These are phyloP conservation scores for Philypnodon macrostomus DNA, from an alignment of 2,797 vertebrate species.

Conservation along the genomic window DNA sequence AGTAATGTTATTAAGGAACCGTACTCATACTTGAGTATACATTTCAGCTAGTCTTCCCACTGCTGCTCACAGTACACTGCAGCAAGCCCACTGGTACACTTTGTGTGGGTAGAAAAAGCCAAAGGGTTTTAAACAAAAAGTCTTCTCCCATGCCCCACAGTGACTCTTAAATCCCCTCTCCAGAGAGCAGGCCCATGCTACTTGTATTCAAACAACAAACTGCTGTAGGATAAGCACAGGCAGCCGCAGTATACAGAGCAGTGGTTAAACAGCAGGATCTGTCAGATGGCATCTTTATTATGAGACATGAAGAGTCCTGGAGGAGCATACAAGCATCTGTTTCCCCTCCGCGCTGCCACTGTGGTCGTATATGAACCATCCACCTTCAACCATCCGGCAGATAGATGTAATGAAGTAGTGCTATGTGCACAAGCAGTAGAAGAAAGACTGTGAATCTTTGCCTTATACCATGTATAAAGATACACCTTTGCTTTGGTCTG, in stretches of 20 bases:
- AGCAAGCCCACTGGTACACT: slow-evolving; percentile 3
- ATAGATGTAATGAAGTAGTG: slow-evolving; percentile 28
- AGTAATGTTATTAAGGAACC: too few species aligned
- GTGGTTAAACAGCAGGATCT: slow-evolving; percentile 68
- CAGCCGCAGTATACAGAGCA: slow-evolving; percentile 50
- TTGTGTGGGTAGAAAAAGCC: slow-evolving; percentile 14
- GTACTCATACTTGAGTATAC: too few species aligned
- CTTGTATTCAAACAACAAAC: slow-evolving; percentile 51
- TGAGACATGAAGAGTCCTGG: slow-evolving; percentile 58
- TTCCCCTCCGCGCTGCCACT: slow-evolving; percentile 47
- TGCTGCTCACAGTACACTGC: slow-evolving; percentile 6
- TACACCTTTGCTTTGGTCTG: too few species aligned
- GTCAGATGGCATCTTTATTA: slow-evolving; percentile 74
- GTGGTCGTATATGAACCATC: slow-evolving; percentile 44
- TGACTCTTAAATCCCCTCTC: slow-evolving; percentile 28
- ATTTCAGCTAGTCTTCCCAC: too few species aligned
- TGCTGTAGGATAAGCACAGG: slow-evolving; percentile 41
- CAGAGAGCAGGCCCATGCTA: slow-evolving; percentile 34
- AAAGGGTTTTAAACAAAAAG: slow-evolving; percentile 32
- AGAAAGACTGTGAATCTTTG: too few species aligned
- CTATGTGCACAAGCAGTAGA: not conserved
- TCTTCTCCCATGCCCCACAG: slow-evolving; percentile 17
- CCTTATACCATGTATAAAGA: too few species aligned
- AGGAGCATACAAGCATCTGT: slow-evolving; percentile 65
- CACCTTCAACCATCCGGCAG: slow-evolving; percentile 40